These are phyloP conservation scores for Silurus lanzhouensis DNA, from an alignment of 2,797 vertebrate genomes.

Conservation along the genomic window DNA sequence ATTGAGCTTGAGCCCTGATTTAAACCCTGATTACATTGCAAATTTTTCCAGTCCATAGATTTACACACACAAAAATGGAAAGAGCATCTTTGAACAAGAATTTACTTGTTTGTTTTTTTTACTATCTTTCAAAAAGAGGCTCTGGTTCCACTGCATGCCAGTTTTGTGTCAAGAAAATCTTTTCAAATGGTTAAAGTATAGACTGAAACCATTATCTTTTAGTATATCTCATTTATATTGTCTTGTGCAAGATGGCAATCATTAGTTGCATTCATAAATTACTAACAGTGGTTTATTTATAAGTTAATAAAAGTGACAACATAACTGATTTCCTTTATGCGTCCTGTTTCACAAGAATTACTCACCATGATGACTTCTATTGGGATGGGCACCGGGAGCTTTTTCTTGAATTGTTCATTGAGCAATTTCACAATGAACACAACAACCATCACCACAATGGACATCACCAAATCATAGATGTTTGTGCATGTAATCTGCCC, in stretches of 20 bases:
- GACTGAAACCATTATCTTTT: not conserved
- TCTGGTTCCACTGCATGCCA: not conserved
- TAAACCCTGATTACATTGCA: not conserved
- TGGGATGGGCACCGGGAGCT: slow-evolving; percentile 89
- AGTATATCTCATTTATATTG: not conserved
- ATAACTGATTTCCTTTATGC: not conserved
- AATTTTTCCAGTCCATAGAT: not conserved
- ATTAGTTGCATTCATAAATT: not conserved
- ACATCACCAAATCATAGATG: slow-evolving; percentile 85
- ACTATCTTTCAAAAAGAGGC: slow-evolving; percentile 72
- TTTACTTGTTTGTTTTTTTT: not conserved
- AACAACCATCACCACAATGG: slow-evolving; percentile 81
- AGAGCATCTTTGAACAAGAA: not conserved
- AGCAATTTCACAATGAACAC: slow-evolving; percentile 90
- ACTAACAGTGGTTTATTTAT: not conserved
- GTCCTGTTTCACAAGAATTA: not conserved
- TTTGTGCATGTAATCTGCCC: slow-evolving; percentile 83
- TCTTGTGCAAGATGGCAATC: not conserved
- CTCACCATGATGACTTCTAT: slow-evolving; percentile 94
- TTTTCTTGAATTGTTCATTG: slow-evolving; percentile 86
- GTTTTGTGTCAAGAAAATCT: not conserved
- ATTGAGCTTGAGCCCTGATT: not conserved
- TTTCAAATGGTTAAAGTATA: not conserved
- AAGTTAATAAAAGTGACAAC: slow-evolving; percentile 4
- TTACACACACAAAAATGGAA: not conserved